Evolutionary conservation across 2,113 vertebrate genomes (phyloP), one percentile per base, ranked within the genome.

Genomic region (Cyanoliseus patagonus): DNA sequence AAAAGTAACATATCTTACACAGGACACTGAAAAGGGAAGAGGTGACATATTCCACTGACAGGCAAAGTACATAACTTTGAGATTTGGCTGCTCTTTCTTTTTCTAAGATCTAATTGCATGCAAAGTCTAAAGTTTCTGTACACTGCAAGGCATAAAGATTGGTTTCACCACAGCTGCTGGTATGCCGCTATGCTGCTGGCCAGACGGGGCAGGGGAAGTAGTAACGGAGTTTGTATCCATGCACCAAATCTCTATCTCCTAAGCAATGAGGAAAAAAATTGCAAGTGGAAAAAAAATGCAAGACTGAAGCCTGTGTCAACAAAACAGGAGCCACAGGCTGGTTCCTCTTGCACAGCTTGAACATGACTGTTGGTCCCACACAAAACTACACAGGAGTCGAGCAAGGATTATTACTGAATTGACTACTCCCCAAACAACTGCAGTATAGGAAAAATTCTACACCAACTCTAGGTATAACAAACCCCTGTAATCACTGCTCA

Each of bases 401-500:
- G 24, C n/a, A 75, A 62, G 19, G 8, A 59, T 3, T 51, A 8
- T 10, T 63, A 46, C 5, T 35, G 23, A 12, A 25, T 1, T 33
- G 19, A 69, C 11, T 35, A 18, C 13, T 64, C 9, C 4, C 35
- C 37, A n/a, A 19, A 72, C 5, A 76, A 37, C 3, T 39, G 27
- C 11, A 42, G 24, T 0, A 0, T 1, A 44, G 13, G 44, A 83
- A 62, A 87, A 85, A 74, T 14, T 39, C 55, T 68, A 7, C 3
- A 2, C 3, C 42, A 66, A 46, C 5, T 42, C 12, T 16, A 46
- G 13, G 6, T 23, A 28, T 19, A 86, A 75, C 7, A 64, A 84
- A 53, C 6, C 9, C 7, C 63, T 83, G 68, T 91, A 97, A 97
- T 96, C 97, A 94, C 73, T 76, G 52, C 79, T 84, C 66, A 76